Conservation (phyloP, 2,888 invertebrate species). For the Caenorhabditis angaria region DNA sequence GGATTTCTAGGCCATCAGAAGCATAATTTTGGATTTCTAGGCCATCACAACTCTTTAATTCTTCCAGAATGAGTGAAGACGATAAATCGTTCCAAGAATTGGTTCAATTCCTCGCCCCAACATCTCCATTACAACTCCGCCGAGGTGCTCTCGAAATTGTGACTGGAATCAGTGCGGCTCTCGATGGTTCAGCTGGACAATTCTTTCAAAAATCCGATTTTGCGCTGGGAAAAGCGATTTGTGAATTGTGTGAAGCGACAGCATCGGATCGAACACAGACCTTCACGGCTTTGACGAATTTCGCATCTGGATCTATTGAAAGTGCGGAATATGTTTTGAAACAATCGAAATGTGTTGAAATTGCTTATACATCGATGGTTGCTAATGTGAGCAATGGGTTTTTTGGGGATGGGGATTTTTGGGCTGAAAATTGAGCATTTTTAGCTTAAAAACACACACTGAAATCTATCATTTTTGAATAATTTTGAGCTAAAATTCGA, state of each 20-base stretch:
- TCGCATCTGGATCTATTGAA: conserved; percentile 51
- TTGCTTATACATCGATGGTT: conserved; percentile 32
- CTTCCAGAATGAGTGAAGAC: conserved; percentile 19
- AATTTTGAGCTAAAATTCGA: too few relatives aligned
- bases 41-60: too few relatives aligned
- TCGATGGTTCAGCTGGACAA: conserved; percentile 57
- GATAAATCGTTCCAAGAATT: conserved; percentile 37
- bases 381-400: conserved; percentile 19
- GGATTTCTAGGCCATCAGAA: background rate
- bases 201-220: conserved; percentile 46
- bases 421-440: background rate
- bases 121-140: conserved; percentile 35
- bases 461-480: too few relatives aligned
- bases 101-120: conserved; percentile 38
- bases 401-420: too few relatives aligned
- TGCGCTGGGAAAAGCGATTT: conserved; percentile 51
- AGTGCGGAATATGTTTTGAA: conserved; percentile 48
- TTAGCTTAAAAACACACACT: too few relatives aligned
- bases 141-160: conserved; percentile 54
- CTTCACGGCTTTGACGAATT: conserved; percentile 57
- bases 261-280: conserved; percentile 51
- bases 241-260: conserved; percentile 48
- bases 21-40: background rate
- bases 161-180: conserved; percentile 41
- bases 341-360: conserved; percentile 33